A percentile compares a stretch with the other conserved stretches of the same genome.
Evolutionary conservation across 2,113 vertebrate genomes (phyloP).

Genomic region (Acinonyx jubatus): DNA sequence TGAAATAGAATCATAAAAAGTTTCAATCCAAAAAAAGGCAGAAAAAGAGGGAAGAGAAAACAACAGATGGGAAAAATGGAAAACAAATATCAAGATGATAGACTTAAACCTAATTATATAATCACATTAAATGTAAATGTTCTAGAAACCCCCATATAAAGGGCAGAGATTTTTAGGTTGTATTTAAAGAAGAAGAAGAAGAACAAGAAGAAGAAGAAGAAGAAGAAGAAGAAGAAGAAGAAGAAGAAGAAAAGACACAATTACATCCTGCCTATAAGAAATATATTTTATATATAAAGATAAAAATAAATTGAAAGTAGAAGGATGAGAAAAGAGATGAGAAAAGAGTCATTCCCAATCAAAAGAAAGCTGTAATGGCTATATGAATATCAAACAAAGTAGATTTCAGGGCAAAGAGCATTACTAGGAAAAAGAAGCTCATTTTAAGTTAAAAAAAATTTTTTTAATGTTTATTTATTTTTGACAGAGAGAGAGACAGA

Average conservation of each 20-base stretch:
- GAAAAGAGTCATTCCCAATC: not conserved
- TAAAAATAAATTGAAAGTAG: constrained; percentile 6
- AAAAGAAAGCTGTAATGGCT: not conserved
- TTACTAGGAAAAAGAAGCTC: not conserved
- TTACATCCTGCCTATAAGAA: not conserved
- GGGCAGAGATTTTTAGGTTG: constrained; percentile 43
- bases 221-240: not conserved
- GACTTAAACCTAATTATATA: not conserved
- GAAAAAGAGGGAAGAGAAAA: not conserved
- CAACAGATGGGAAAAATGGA: not conserved
- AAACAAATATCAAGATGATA: not conserved
- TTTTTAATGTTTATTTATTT: too few relatives aligned
- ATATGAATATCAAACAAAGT: not conserved
- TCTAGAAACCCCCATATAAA: constrained; percentile 18
- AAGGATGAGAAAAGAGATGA: not conserved
- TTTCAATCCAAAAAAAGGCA: not conserved
- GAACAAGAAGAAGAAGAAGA: not conserved
- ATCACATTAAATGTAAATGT: constrained; percentile 59
- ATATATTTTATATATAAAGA: constrained; percentile 11
- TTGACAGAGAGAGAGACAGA: too few relatives aligned
- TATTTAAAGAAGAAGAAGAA: not conserved
- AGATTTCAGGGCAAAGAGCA: constrained; percentile 42
- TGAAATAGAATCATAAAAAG: constrained; percentile 20
- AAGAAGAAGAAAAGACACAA: not conserved
- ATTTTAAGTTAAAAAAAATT: not conserved